Evolutionary conservation across 2,113 vertebrate genomes (phyloP), one percentile per base, ranked within the genome.

Genomic region (Amblyopsis rosae): DNA sequence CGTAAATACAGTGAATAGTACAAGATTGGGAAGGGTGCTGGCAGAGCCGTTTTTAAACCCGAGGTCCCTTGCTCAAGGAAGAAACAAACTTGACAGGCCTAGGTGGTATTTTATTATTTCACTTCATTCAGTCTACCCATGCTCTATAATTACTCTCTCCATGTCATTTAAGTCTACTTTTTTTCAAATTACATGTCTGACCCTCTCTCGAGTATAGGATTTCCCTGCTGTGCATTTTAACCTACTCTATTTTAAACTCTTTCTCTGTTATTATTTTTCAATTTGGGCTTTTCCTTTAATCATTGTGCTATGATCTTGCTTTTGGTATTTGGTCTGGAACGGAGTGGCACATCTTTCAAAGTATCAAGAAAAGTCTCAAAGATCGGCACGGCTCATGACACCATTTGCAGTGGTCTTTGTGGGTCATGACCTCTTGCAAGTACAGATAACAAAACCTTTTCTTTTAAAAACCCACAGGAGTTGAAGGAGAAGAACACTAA

Each of bases 181-280:
- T 89, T 89, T 87, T 93, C 73, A 93, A 93, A 93, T 93, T 91
- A 92, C 89, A 93, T 73, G 90, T 89, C 88, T 91, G 86, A 86
- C 81, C 83, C 83, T 85, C 80, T 82, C 80, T 86, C 60, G 0
- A 70, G 88, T 86, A 87, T 92, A 90, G 82, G 88, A 89, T 92
- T 92, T 91, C 89, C 83, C 81, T 79, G 86, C 72, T 63, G 70
- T 87, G 80, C 89, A 89, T 92, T 90, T 90, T 88, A 84, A 88
- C 78, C 1, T 67, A 15, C 66, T 84, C 91, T 92, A 91, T 93
- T 93, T 93, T 90, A 89, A 91, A 89, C 86, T 53, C 70, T 82
- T 65, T 82, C 87, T 88, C 88, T 92, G 87, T 92, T 88, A 91
- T 93, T 93, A 93, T 90, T 92, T 92, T 87, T 89, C 85, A 85